phyloP scores from a whole-genome alignment of 2,888 invertebrate genomes.

The Ophion ellenae region DNA sequence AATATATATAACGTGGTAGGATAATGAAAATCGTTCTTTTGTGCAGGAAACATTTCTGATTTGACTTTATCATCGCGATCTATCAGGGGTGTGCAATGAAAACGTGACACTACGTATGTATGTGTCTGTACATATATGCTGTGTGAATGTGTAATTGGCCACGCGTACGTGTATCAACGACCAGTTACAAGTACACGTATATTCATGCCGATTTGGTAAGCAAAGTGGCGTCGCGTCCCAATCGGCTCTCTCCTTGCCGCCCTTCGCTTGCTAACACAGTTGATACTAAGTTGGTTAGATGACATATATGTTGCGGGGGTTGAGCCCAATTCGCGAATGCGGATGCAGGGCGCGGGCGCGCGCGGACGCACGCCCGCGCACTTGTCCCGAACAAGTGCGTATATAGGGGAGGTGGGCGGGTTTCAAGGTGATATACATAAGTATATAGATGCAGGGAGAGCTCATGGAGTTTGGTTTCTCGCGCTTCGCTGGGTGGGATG shows the following conservation, averaged over 20 bases:
- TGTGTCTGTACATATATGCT: too few relatives aligned
- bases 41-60: too few relatives aligned
- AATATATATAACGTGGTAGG: too few relatives aligned
- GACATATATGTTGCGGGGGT: neutral
- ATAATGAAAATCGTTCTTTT: too few relatives aligned
- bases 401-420: conserved; percentile 47
- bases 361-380: conserved; percentile 52
- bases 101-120: too few relatives aligned
- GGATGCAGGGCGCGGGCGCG: neutral
- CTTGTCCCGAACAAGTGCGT: conserved; percentile 61
- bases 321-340: conserved; percentile 25
- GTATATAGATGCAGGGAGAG: neutral
- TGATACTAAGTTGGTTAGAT: conserved; percentile 22
- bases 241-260: neutral
- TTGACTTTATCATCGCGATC: too few relatives aligned
- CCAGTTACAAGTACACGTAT: too few relatives aligned
- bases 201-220: too few relatives aligned
- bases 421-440: neutral
- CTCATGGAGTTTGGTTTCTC: conserved; percentile 81
- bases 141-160: too few relatives aligned
- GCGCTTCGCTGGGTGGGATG: conserved; percentile 78
- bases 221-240: too few relatives aligned
- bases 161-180: too few relatives aligned
- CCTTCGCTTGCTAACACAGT: neutral
- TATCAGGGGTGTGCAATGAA: too few relatives aligned